Evolutionary conservation across 1,140 invertebrate species (phyloP), one percentile per base, ranked within the genome.

Genomic region (Drosophila erecta): DNA sequence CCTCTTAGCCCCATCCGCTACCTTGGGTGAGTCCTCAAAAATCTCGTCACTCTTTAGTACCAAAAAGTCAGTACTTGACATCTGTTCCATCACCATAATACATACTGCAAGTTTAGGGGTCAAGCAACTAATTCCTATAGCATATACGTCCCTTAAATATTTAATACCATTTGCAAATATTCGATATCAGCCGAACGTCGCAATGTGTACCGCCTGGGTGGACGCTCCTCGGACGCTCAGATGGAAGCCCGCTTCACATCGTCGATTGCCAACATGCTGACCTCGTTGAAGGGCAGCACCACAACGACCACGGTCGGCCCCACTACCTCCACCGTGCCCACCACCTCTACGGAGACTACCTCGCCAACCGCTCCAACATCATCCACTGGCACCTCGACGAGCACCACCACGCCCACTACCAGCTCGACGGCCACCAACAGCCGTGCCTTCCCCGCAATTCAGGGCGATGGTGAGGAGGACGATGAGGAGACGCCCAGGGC

Each of bases 241-340:
- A 3, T 62, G 5, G 60, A 91, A 57, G 81, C 66, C 2, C 76
- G 86, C 3, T 83, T 91, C 69, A 75, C 67, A 22, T 58, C 70
- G 0, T 40, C 60, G 15, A 57, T 90, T 0, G 27, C 87, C 57
- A 80, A 89, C 57, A 87, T 86, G 54, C 53, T 91, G 6, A 62
- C 47, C 51, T 3, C 55, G 0, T 35, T 81, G 7, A 87, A 78
- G 40, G 38, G 61, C 2, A 55, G 11, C 37, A 51, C 60, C 2
- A 71, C 74, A 0, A 62, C 59, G 0, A 83, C 70, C 0, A 60
- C 70, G 1, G 12, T 4, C 2, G 5, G 38, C 0, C 5, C 58
- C 11, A 43, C 40, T 22, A 24, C 0, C 22, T 33, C 33, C 12
- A 17, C 30, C 2, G 0, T 17, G 8, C 1, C 54, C 2, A 17